Conservation (phyloP, 1,140 invertebrate species). For the Mactra quadrangularis region DNA sequence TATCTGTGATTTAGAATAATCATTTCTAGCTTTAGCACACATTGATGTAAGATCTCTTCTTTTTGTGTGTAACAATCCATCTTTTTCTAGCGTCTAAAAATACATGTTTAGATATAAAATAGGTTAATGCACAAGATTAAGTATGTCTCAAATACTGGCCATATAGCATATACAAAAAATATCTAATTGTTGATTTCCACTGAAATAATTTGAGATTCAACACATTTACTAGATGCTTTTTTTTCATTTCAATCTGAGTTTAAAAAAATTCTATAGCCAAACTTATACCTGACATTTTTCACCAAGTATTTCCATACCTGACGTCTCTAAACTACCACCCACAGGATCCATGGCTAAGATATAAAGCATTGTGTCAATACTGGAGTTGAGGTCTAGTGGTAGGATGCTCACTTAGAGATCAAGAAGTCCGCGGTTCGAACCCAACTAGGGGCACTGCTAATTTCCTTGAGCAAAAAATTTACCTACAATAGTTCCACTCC, state of each 20-base stretch:
- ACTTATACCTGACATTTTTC: no score
- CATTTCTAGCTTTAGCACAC: slow-evolving; percentile 69
- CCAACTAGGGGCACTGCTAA: no score
- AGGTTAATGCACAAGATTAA: not conserved
- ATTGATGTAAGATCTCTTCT: slow-evolving; percentile 29
- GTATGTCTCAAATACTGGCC: no score
- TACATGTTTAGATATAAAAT: no score
- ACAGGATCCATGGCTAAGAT: not conserved
- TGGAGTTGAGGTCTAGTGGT: not conserved
- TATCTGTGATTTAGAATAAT: slow-evolving; percentile 64
- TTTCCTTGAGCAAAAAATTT: no score
- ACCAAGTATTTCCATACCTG: no score
- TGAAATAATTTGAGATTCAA: not conserved
- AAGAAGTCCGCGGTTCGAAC: no score
- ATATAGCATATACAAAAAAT: not conserved
- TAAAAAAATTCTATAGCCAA: no score
- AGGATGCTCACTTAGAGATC: no score
- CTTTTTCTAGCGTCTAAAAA: slow-evolving; percentile 48
- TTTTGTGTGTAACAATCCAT: slow-evolving; percentile 32
- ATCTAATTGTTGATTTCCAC: not conserved
- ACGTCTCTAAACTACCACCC: no score
- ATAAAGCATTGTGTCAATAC: not conserved
- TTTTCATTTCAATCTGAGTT: not conserved
- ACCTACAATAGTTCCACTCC: no score
- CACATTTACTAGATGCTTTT: not conserved